Evolutionary conservation across 2,797 vertebrate species (phyloP).

Genomic region (Pantherophis alleghaniensis): DNA sequence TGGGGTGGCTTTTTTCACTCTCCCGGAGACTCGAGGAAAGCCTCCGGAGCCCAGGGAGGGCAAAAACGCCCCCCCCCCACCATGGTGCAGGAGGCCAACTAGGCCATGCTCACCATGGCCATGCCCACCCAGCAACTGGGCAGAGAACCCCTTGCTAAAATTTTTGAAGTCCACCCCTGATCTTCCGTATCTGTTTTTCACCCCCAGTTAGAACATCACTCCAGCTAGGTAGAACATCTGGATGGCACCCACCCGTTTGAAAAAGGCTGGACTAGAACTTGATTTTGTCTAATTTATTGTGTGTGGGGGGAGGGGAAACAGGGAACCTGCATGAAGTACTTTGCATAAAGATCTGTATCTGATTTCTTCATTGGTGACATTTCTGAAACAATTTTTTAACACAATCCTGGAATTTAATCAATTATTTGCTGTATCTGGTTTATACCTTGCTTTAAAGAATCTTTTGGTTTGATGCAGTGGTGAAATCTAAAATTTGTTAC

Average conservation of each 20-base stretch:
- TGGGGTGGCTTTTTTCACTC: no score
- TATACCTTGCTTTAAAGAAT: not conserved
- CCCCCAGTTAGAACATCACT: not conserved
- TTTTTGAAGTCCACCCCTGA: no score
- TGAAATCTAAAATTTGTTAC: no score
- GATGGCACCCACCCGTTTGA: not conserved
- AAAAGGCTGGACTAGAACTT: not conserved
- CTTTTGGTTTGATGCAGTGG: not conserved
- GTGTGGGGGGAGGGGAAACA: rapidly evolving
- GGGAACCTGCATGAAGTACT: not conserved
- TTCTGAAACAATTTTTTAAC: not conserved
- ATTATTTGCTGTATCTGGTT: not conserved
- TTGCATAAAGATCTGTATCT: not conserved
- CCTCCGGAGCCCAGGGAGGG: no score
- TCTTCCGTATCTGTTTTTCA: not conserved
- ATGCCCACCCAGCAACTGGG: no score
- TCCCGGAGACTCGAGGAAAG: no score
- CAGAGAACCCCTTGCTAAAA: no score
- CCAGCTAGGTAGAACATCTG: not conserved
- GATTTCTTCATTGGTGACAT: not conserved
- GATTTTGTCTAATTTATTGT: not conserved
- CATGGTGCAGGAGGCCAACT: no score
- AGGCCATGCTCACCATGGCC: no score
- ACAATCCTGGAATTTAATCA: not conserved
- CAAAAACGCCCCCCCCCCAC: no score